phyloP scores from a whole-genome alignment of 2,797 vertebrate species.

The Syngnathus acus region DNA sequence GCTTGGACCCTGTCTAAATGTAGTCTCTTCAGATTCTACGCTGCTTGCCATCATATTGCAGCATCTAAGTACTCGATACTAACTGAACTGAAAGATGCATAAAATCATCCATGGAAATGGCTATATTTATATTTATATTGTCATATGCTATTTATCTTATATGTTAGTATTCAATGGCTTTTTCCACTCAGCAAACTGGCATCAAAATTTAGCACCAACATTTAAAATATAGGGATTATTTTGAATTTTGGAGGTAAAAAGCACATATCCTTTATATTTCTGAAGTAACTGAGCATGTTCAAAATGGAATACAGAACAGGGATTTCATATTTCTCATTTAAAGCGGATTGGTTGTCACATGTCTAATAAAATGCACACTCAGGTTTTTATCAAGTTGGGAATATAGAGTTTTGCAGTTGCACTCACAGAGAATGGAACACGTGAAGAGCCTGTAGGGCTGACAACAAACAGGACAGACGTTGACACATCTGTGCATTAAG shows the following conservation, averaged over 20 bases:
- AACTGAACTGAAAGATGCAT: too few species aligned
- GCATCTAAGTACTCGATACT: too few species aligned
- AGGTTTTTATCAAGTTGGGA: conserved; percentile 9
- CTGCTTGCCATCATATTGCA: too few species aligned
- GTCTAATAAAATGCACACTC: conserved; percentile 8
- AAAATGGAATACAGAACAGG: background rate
- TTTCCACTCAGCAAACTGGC: too few species aligned
- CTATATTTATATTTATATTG: too few species aligned
- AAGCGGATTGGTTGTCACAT: background rate
- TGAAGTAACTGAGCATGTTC: background rate
- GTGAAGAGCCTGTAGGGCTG: conserved; percentile 1
- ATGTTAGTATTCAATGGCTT: too few species aligned
- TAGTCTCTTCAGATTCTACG: too few species aligned
- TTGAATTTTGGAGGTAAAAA: background rate
- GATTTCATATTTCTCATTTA: background rate
- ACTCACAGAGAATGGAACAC: conserved; percentile 1
- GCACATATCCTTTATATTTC: background rate
- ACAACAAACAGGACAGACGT: conserved; percentile 27
- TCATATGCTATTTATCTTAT: too few species aligned
- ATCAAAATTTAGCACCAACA: too few species aligned
- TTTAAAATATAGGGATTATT: too few species aligned
- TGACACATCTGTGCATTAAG: conserved; percentile 38
- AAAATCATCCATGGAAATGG: too few species aligned
- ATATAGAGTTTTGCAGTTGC: conserved; percentile 3
- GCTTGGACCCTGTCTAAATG: too few species aligned